Evolutionary conservation across 2,888 invertebrate genomes (phyloP), one percentile per base, ranked within the genome.

Genomic region (Zaprionus obscuricornis): DNA sequence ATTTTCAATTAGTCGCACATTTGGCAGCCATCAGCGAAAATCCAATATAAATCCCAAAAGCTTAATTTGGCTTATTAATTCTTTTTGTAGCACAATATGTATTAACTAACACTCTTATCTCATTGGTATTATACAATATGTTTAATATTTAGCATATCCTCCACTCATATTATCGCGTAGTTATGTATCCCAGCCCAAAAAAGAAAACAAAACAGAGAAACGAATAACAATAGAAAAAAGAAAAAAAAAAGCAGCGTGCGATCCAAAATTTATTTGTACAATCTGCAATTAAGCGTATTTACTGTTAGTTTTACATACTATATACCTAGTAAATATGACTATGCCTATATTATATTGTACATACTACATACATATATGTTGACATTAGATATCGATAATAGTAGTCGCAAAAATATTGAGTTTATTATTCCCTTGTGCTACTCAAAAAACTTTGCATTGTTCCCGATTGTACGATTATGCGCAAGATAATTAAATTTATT

Each of bases 1-100:
- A 83, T 79, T 83, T 75, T 79, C 78, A 79, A 79, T 79, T 85
- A 79, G 76, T 65, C 57, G 42, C 58, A 45, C 42, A 47, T 59
- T 57, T 57, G 73, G 71, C 76, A 59, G 63, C 75, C 71, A 54
- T 82, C 75, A 59, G 33, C 31, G 22, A 13, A 60, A 79, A 77
- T 60, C 83, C 54, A 77, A 82, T 85, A 85, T 77, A 74, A 85
- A 82, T 82, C 82, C 66, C 50, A 52, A 40, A 34, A 39, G 33
- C 43, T 27, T 29, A 14, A 64, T 55, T 42, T 5, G n/a, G n/a
- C n/a, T n/a, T n/a, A n/a, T n/a, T n/a, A n/a, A n/a, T n/a, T n/a
- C n/a, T n/a, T n/a, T n/a, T n/a, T n/a, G n/a, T n/a, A n/a, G n/a
- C n/a, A n/a, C 14, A 20, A 24, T 14, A 17, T 14, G 58, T 40